Base-by-base conservation (phyloP, 1,140 invertebrate species). In the Drosophila sproati region DNA sequence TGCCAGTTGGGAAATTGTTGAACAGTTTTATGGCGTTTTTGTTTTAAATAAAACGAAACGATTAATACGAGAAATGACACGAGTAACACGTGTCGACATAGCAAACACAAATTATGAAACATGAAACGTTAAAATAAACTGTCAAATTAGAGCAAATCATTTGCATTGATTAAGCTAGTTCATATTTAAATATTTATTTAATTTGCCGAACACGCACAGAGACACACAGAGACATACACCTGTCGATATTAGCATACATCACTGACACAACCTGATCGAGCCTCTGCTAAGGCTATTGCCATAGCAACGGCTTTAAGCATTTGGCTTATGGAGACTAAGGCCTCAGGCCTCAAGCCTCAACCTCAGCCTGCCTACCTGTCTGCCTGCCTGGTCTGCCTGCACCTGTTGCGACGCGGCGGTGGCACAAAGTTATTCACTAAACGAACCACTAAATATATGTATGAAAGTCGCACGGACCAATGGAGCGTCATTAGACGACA, bases 61-160 rank as follows among this genome's bases (percentile, higher is more conserved):
- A 45, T 35, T n/a, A 41, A 41, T 41, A 5, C 3, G 4, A 41
- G 37, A 20, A 29, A 35, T 61, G 45, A 45, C 37, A 47, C 29
- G 28, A 8, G 20, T 59, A 43, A 12, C 12, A 31, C 47, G 55
- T 6, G 55, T n/a, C 39, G 3, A 43, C 76, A 80, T 64, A 72
- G 39, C 20, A 68, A 66, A 80, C 61, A 73, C 56, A 55, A 82
- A 62, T 73, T 57, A 56, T 51, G 57, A 68, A 68, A 54, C 39
- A 75, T 66, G 73, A 82, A 77, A 81, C 68, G 61, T 72, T 86
- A 67, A 64, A 41, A 47, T 35, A 62, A 64, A 64, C 64, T 60
- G 55, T 79, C 73, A 88, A 87, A 88, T 88, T 82, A 88, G 82
- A 88, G 82, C 82, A 87, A 82, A 80, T 71, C 76, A 82, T 82